Base-by-base conservation (phyloP, 2,113 vertebrate species). In the Lagopus muta region DNA sequence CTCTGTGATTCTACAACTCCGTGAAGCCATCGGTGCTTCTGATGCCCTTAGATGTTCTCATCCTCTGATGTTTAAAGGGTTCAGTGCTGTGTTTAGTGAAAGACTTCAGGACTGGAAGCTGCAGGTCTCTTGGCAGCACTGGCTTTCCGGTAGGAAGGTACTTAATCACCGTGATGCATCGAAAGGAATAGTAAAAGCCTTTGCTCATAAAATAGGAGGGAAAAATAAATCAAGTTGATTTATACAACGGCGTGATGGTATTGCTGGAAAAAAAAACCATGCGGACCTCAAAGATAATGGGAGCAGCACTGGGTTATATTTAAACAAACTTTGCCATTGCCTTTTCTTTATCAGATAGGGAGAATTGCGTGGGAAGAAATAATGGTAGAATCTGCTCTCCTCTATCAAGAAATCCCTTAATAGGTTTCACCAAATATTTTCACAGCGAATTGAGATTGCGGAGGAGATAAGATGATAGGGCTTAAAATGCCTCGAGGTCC, bases 71-170 rank as follows among this genome's bases (percentile, higher is more conserved):
- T 70, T 70, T 19, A 28, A 57, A 72, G 64, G 45, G 43, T 85
- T 77, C 55, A 32, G 36, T n/a, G 22, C 11, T 2, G 48, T 3
- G 0, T 50, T 78, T 36, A 75, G 79, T 40, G 7, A 18, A 67
- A 66, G 7, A 4, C 38, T 20, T 80, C 42, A 36, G 61, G 43
- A 27, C 27, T 11, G 77, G 64, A 21, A 12, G 0, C 1, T 52
- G 4, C 0, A 0, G 62, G 45, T n/a, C 71, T 50, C 6, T 19
- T 78, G 64, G 21, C 77, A 62, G 58, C 2, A 1, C 43, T 64
- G 34, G 22, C 7, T 22, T 92, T 81, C 40, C 61, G 13, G 64
- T 13, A 3, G 5, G 47, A 18, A 27, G 3, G 1, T 45, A 38
- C 24, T 92, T 76, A 40, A 78, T 89, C 38, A 6, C 15, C 55